phyloP scores from a whole-genome alignment of 2,113 vertebrate species.

The Calyptommatus sinebrachiatus region DNA sequence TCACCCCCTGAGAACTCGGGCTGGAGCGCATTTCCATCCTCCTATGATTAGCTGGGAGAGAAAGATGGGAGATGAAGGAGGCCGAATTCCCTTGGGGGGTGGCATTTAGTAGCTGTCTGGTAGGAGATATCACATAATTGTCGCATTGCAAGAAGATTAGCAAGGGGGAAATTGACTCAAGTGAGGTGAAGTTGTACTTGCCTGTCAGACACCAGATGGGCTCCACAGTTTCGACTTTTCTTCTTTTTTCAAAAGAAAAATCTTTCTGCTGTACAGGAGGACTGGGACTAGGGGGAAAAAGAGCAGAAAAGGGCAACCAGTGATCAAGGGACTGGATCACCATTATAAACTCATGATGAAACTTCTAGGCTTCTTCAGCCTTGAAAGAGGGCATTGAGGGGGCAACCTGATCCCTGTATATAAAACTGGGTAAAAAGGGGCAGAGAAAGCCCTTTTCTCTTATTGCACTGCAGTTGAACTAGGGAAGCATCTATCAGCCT shows the following conservation, averaged over 20 bases:
- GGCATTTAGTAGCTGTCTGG: constrained; percentile 51
- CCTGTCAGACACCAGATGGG: constrained; percentile 18
- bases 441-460: no score
- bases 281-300: neutral
- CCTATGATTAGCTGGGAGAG: constrained; percentile 36
- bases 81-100: constrained; percentile 56
- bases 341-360: no score
- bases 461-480: no score
- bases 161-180: neutral
- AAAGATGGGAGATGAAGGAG: constrained; percentile 27
- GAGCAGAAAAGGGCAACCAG: no score
- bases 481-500: no score
- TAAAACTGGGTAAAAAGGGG: no score
- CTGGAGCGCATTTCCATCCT: constrained; percentile 42
- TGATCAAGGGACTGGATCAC: no score
- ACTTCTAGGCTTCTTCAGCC: no score
- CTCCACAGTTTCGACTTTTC: neutral
- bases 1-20: constrained; percentile 35
- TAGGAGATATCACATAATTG: constrained; percentile 52
- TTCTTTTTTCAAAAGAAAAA: neutral
- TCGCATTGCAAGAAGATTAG: constrained; percentile 48
- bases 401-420: no score
- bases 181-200: neutral
- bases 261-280: neutral
- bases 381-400: no score